Evolutionary conservation across 2,888 invertebrate genomes (phyloP).

Genomic region (Idaea dimidiata): DNA sequence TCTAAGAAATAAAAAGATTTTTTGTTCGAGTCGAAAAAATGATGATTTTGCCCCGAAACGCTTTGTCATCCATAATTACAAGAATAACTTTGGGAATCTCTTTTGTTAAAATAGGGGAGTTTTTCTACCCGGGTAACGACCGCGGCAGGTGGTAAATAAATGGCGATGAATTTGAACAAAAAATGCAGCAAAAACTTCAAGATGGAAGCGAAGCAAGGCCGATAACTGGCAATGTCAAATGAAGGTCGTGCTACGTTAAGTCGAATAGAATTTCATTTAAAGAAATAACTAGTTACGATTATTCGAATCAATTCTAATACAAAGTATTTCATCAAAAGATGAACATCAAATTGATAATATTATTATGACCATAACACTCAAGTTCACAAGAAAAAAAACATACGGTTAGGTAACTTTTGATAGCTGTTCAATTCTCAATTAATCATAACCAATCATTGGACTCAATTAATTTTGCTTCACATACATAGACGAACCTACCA

Average conservation of each 20-base stretch:
- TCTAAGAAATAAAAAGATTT: slow-evolving; percentile 61
- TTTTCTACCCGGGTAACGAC: slow-evolving; percentile 75
- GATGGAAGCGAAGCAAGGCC: slow-evolving; percentile 39
- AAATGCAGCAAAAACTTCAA: slow-evolving; percentile 70
- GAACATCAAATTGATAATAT: slow-evolving; percentile 27
- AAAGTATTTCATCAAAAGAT: neutral
- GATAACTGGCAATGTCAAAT: slow-evolving; percentile 63
- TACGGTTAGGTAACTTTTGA: neutral
- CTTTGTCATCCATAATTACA: slow-evolving; percentile 73
- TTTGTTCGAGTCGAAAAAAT: slow-evolving; percentile 60
- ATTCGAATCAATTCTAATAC: slow-evolving; percentile 17
- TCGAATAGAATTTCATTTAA: neutral
- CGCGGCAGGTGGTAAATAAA: slow-evolving; percentile 76
- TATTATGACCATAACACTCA: slow-evolving; percentile 27
- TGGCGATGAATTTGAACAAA: slow-evolving; percentile 63
- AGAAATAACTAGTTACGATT: neutral
- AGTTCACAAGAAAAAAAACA: neutral
- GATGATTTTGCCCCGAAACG: slow-evolving; percentile 60
- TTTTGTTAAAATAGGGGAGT: slow-evolving; percentile 70
- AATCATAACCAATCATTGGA: no score
- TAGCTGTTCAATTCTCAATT: neutral
- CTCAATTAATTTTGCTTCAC: neutral
- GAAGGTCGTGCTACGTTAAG: slow-evolving; percentile 52
- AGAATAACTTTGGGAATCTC: slow-evolving; percentile 76
- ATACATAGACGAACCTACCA: neutral